Evolutionary conservation across 2,113 vertebrate genomes (phyloP).

Genomic region (Arenaria interpres): DNA sequence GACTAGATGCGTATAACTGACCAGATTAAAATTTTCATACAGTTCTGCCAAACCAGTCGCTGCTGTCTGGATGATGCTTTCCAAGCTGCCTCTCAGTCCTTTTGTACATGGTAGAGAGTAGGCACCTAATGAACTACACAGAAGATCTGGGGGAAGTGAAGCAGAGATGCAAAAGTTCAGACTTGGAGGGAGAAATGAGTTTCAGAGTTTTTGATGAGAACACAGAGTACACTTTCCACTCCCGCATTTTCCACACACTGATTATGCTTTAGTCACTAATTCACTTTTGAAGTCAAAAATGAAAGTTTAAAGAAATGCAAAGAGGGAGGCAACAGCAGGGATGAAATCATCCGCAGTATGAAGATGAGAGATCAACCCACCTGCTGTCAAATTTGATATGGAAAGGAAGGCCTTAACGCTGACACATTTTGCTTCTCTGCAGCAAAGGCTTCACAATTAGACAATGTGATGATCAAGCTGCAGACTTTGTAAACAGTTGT

Average conservation of each 20-base stretch:
- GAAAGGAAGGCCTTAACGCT: slow-evolving; percentile 70
- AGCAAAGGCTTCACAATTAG: slow-evolving; percentile 73
- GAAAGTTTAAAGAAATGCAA: slow-evolving; percentile 75
- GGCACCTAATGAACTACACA: slow-evolving; percentile 69
- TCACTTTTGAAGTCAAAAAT: slow-evolving; percentile 74
- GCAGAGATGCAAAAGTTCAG: slow-evolving; percentile 83
- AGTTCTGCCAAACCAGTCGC: slow-evolving; percentile 62
- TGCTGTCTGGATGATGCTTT: slow-evolving; percentile 56
- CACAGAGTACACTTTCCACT: slow-evolving; percentile 74
- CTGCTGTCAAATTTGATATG: slow-evolving; percentile 75
- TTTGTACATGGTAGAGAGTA: slow-evolving; percentile 34
- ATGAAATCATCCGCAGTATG: slow-evolving; percentile 74
- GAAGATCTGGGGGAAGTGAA: slow-evolving; percentile 79
- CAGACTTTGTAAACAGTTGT: slow-evolving; percentile 72
- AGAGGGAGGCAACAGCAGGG: slow-evolving; percentile 74
- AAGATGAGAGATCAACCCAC: slow-evolving; percentile 79
- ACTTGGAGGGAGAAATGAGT: slow-evolving; percentile 80
- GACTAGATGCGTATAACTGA: neutral
- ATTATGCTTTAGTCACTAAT: slow-evolving; percentile 78
- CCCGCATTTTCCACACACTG: slow-evolving; percentile 78
- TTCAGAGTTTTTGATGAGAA: slow-evolving; percentile 79
- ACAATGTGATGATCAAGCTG: slow-evolving; percentile 71
- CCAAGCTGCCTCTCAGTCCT: slow-evolving; percentile 45
- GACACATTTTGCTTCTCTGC: slow-evolving; percentile 71
- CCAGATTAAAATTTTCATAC: slow-evolving; percentile 68